Base-by-base conservation (phyloP, 2,797 vertebrate genomes). In the Triplophysa bombifrons region DNA sequence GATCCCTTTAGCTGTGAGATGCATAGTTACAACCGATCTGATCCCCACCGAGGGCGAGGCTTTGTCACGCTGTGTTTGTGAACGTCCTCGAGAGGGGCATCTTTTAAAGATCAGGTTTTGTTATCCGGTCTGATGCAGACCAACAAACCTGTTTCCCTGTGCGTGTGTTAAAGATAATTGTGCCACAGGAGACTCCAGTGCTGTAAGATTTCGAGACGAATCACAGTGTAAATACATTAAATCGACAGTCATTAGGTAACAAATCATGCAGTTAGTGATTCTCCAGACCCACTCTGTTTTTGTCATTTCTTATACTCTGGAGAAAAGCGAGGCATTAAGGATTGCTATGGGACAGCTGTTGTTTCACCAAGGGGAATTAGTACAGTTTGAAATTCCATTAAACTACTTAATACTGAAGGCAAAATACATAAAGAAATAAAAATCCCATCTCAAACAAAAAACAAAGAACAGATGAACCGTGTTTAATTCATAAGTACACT, bases 191-290 rank as follows among this genome's bases (percentile, higher is more conserved):
- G 73, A 83, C 53, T 53, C 65, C 16, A 72, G 70, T 17, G 9
- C 22, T 46, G 58, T 5, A 13, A 74, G 17, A 61, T 22, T 25
- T 64, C 63, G 64, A 69, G 72, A 76, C 55, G 44, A 38, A 51
- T 77, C 19, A 12, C 53, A 71, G 71, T 50, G 67, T 65, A 83
- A 83, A 82, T 34, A 44, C 30, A 67, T 66, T 72, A 68, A 79
- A 74, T 74, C 44, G 53, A 84, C 65, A 76, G 46, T 74, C 80
- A 84, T 85, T 85, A 83, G 76, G 81, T 73, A 82, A 69, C 56
- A 84, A 83, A 85, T 85, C 70, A 81, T 77, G 72, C 44, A 77
- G 75, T 87, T 83, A 84, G 72, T 78, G 46, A 74, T 41, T 50
- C 9, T 60, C 58, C 2, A 17, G 14, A 50, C 22, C 22, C 56